Base-by-base conservation (phyloP, 2,888 invertebrate species). In the Listrodromus nycthemerus region DNA sequence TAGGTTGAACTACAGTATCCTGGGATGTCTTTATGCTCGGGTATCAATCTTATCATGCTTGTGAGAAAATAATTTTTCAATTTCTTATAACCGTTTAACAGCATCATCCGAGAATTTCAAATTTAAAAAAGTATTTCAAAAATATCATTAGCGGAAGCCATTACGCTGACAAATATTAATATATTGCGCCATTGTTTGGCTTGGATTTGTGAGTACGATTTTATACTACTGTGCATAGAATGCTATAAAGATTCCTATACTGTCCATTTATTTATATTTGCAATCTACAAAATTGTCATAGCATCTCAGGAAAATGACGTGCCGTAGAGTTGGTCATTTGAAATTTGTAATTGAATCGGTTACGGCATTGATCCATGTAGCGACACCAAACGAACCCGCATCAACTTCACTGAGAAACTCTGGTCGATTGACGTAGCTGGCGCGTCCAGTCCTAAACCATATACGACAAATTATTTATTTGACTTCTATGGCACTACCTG, bases 371-470 rank as follows among this genome's bases (percentile, higher is more conserved):
- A 96, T 91, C 96, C 96, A 96, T 1, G 95, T 91, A 0, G 95
- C 95, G 0, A 95, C 95, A 0, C 95, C 96, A 86, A 95, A 95
- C 1, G 97, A 96, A 85, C 97, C 97, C 1, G 97, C 96, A 92
- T 97, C 97, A 13, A 96, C 95, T 81, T 94, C 94, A 37, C 89
- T 90, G 1, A 94, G 90, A 83, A 93, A 92, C 89, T 94, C 93
- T 0, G 89, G 93, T 89, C 93, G 94, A 70, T 95, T 94, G 1
- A 97, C 96, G 91, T 97, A 97, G 87, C 96, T 96, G 0, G 97
- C 97, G 58, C 97, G 94, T 0, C 97, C 97, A 50, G 96, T 96
- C 86, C 95, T 96, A 86, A 5, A 90, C 37, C 92, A 77, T 52
- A 73, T 77, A 67, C 16, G 37, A 80, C 41, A 5, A 61, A 75